Evolutionary conservation across 2,113 vertebrate genomes (phyloP).

Genomic region (Cephalopterus ornatus): DNA sequence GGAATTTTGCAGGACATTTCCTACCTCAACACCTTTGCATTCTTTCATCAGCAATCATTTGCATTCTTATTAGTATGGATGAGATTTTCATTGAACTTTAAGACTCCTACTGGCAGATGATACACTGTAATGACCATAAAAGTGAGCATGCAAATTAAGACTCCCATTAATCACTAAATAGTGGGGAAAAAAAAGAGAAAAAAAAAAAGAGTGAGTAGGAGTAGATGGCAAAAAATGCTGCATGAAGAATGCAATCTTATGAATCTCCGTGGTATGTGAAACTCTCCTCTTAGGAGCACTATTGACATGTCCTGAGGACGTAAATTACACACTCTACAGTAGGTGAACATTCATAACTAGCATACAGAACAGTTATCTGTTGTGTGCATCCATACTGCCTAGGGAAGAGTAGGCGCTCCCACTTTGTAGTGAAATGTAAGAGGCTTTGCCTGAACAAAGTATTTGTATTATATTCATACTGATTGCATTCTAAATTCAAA

Average conservation of each 20-base stretch:
- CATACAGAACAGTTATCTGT: constrained; percentile 29
- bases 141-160: constrained; percentile 86
- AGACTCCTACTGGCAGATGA: constrained; percentile 84
- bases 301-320: neutral
- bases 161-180: constrained; percentile 83
- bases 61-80: constrained; percentile 88
- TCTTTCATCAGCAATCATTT: constrained; percentile 82
- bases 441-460: neutral
- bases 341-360: constrained; percentile 42
- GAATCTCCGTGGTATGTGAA: constrained; percentile 29
- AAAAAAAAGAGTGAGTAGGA: neutral
- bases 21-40: constrained; percentile 70
- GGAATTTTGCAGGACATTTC: constrained; percentile 58
- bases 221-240: constrained; percentile 40
- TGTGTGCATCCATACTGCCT: neutral
- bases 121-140: constrained; percentile 82
- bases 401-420: neutral
- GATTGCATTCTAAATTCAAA: neutral
- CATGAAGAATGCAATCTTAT: constrained; percentile 12
- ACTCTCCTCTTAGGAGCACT: constrained; percentile 33
- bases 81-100: constrained; percentile 88
- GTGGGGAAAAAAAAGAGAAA: constrained; percentile 2
- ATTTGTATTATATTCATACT: neutral
- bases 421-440: neutral
- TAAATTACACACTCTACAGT: constrained; percentile 37